A percentile compares a stretch with the other conserved stretches of the same genome.
Evolutionary conservation across 2,797 vertebrate species (phyloP).

Genomic region (Artibeus jamaicensis): DNA sequence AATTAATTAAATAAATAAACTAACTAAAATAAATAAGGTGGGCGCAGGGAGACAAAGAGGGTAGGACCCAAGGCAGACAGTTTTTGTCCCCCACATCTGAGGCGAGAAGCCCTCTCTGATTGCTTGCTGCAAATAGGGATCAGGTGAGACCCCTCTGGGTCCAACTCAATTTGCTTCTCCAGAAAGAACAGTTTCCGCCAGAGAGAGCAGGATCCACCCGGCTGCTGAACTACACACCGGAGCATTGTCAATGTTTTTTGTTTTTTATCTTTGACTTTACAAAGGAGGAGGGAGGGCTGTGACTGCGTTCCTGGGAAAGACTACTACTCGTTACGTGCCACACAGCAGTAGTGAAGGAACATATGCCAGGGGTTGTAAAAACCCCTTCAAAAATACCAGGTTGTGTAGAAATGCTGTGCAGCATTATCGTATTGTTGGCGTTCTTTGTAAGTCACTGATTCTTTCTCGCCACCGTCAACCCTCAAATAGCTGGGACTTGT

Average conservation of each 20-base stretch:
- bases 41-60: constrained; percentile 27
- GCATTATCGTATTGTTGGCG: constrained; percentile 44
- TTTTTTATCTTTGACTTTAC: constrained; percentile 56
- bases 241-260: background rate
- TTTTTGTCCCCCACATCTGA: constrained; percentile 45
- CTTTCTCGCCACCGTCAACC: background rate
- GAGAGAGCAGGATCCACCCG: constrained; percentile 14
- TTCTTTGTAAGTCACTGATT: constrained; percentile 40
- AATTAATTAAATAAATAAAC: background rate
- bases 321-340: constrained; percentile 52
- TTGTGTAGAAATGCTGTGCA: constrained; percentile 34
- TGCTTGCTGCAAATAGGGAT: constrained; percentile 42
- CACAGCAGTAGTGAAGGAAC: constrained; percentile 36
- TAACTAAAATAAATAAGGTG: background rate
- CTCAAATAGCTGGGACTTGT: constrained; percentile 62
- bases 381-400: constrained; percentile 36
- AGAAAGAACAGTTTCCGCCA: constrained; percentile 54
- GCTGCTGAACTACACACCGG: constrained; percentile 35
- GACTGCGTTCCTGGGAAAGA: constrained; percentile 41
- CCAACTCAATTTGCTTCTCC: constrained; percentile 52
- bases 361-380: constrained; percentile 46
- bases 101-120: constrained; percentile 16
- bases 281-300: constrained; percentile 1
- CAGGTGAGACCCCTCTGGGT: constrained; percentile 62
- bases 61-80: background rate